Conservation (phyloP, 2,113 vertebrate genomes). For the Coptodon bakossiorum region DNA sequence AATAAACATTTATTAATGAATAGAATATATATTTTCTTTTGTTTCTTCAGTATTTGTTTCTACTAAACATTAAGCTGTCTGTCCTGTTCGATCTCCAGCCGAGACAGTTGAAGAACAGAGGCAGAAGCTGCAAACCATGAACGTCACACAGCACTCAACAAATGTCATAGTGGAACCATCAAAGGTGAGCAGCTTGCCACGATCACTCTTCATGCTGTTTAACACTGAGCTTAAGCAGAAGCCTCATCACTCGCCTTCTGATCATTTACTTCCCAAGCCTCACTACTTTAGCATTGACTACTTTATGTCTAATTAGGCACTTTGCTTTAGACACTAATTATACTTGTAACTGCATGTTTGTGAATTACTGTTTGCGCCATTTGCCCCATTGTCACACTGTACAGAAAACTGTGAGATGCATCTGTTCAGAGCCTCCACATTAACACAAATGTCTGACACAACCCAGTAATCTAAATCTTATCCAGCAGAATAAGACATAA, state of each 20-base stretch:
- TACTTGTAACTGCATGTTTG: background rate
- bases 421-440: background rate
- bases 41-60: background rate
- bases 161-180: constrained; percentile 63
- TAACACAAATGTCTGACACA: background rate
- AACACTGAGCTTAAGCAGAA: background rate
- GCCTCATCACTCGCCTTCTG: background rate
- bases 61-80: background rate
- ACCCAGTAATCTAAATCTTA: background rate
- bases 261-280: background rate
- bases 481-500: background rate
- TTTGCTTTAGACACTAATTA: background rate
- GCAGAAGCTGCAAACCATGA: constrained; percentile 50
- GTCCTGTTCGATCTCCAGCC: constrained; percentile 62
- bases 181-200: constrained; percentile 68
- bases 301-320: background rate
- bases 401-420: too few species aligned
- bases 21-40: background rate
- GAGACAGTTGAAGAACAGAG: constrained; percentile 76
- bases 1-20: background rate
- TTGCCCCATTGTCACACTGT: background rate
- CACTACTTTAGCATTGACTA: background rate
- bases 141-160: constrained; percentile 49
- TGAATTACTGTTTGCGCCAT: background rate
- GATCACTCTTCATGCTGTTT: background rate